Base-by-base conservation (phyloP, 2,797 vertebrate genomes). In the Sardinella longiceps region DNA sequence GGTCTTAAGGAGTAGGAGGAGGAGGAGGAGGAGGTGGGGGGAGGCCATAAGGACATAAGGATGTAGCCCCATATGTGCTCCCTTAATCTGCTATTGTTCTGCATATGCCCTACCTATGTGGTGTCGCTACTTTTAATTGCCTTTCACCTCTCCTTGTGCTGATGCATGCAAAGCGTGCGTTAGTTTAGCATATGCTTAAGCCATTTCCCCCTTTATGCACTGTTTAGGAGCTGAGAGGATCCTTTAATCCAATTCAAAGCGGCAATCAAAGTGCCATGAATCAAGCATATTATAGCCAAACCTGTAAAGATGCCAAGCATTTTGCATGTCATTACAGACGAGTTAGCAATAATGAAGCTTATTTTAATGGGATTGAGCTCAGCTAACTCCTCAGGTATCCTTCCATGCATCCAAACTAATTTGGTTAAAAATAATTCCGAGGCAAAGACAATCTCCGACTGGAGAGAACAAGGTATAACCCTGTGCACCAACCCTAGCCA, bases 301-400 rank as follows among this genome's bases (percentile, higher is more conserved):
- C 87, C 90, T 87, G 81, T 82, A 88, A 90, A 84, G 83, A 86
- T 20, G 87, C 88, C 12, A 86, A 88, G 89, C 86, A 82, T 89
- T 91, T 83, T 91, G 91, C 93, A 92, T 93, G 88, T 92, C 91
- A 93, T 95, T 95, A 93, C 83, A 81, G 87, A 70, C 83, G 87
- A 86, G 86, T 84, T 90, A 37, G 85, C 80, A 80, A 50, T 91
- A 91, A 94, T 92, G 93, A 93, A 93, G 93, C 91, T 90, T 90
- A 89, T 93, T 90, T 92, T 94, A 95, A 95, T 94, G 91, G 93
- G 93, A 94, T 95, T 94, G 91, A 86, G 86, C 92, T 93, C 92
- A 93, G 91, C 91, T 90, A 88, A 86, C 80, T 89, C 91, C 90
- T 90, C 90, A 89, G 86, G 80, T 86, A 81, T 84, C 88, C 91